Conservation (phyloP, 2,888 invertebrate species). For the Crossocerus cetratus region DNA sequence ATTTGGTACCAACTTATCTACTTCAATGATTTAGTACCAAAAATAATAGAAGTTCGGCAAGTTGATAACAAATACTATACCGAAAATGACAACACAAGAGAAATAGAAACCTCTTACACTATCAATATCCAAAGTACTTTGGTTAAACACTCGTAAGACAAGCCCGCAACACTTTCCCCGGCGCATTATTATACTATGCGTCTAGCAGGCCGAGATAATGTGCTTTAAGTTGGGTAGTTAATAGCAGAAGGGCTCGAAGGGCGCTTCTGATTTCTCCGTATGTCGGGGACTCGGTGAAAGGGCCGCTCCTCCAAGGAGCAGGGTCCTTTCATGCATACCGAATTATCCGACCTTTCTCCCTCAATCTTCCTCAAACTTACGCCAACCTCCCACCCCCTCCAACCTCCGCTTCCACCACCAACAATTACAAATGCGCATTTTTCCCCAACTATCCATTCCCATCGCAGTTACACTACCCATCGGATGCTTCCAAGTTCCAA, state of each 20-base stretch:
- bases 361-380: neutral
- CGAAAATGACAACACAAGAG: no score
- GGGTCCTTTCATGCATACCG: conserved; percentile 76
- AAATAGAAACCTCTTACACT: no score
- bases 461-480: no score
- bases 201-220: conserved; percentile 19
- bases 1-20: no score
- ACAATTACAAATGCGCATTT: no score
- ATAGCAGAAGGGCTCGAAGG: conserved; percentile 62
- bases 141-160: no score
- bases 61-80: no score
- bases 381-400: neutral
- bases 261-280: conserved; percentile 22
- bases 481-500: no score
- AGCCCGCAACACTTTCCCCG: conserved; percentile 54
- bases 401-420: no score
- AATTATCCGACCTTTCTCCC: conserved; percentile 58
- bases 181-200: no score
- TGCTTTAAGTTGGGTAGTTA: conserved; percentile 72
- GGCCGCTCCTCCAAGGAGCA: conserved; percentile 54
- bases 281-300: conserved; percentile 40
- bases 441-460: no score
- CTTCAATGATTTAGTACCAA: conserved; percentile 64
- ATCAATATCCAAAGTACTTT: no score
- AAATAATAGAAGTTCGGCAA: conserved; percentile 65